A percentile compares a stretch with the other conserved stretches of the same genome.
Evolutionary conservation across 1,140 invertebrate genomes (phyloP).

Genomic region (Drosophila funebris): DNA sequence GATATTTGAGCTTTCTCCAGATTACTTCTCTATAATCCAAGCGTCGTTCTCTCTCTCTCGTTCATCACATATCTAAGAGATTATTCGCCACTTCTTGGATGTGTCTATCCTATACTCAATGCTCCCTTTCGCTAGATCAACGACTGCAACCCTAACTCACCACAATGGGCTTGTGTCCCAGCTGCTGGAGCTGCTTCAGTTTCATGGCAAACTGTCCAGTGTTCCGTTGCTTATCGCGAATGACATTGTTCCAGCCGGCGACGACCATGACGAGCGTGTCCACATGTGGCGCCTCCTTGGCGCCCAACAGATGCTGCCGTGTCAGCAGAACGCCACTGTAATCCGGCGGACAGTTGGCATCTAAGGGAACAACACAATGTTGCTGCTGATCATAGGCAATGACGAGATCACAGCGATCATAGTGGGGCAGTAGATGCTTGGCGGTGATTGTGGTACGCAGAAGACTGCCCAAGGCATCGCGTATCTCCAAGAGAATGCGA

Average conservation of each 20-base stretch:
- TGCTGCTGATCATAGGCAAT: slow-evolving; percentile 68
- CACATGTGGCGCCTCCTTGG: slow-evolving; percentile 33
- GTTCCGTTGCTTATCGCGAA: slow-evolving; percentile 74
- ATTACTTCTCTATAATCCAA: too few species aligned
- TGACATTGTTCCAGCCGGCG: slow-evolving; percentile 80
- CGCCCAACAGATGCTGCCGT: slow-evolving; percentile 79
- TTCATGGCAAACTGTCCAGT: slow-evolving; percentile 84
- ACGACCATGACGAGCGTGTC: slow-evolving; percentile 84
- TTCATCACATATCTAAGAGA: too few species aligned
- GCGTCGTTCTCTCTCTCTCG: too few species aligned
- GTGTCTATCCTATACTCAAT: too few species aligned
- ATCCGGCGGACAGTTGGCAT: slow-evolving; percentile 52
- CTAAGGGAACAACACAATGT: slow-evolving; percentile 29
- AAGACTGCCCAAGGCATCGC: slow-evolving; percentile 65
- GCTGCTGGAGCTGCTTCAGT: slow-evolving; percentile 84
- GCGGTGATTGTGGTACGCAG: slow-evolving; percentile 52
- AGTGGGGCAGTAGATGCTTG: slow-evolving; percentile 86
- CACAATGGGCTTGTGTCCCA: slow-evolving; percentile 86
- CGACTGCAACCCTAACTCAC: slow-evolving; percentile 83
- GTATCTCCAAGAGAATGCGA: slow-evolving; percentile 84
- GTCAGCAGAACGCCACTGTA: slow-evolving; percentile 68
- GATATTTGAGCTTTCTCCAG: too few species aligned
- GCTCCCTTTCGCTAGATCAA: too few species aligned
- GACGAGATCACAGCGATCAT: slow-evolving; percentile 83
- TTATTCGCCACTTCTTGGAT: too few species aligned